Evolutionary conservation across 2,113 vertebrate species (phyloP).

Genomic region (cattle (Bos taurus)): DNA sequence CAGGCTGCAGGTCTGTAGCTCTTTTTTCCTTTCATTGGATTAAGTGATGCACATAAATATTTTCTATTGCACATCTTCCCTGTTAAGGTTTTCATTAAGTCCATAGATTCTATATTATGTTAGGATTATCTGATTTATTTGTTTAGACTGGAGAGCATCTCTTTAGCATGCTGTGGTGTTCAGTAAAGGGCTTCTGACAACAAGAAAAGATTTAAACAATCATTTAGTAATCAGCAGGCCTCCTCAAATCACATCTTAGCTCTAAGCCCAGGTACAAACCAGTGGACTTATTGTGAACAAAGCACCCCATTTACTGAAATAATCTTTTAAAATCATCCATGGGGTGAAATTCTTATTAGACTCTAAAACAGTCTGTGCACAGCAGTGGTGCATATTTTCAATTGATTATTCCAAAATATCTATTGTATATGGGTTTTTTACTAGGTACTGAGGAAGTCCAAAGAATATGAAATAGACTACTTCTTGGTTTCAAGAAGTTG

Average conservation of each 20-base stretch:
- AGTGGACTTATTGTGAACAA: slow-evolving; percentile 61
- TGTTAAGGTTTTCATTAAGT: slow-evolving; percentile 66
- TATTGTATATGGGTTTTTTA: neutral
- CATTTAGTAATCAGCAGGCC: slow-evolving; percentile 79
- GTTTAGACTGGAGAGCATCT: slow-evolving; percentile 71
- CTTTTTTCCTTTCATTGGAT: slow-evolving; percentile 16
- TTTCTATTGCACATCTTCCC: neutral
- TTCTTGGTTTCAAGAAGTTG: slow-evolving; percentile 28
- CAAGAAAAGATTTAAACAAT: slow-evolving; percentile 79
- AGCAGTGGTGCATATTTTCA: slow-evolving; percentile 19
- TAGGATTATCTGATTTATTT: slow-evolving; percentile 74
- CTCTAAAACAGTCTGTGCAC: neutral
- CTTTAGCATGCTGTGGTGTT: slow-evolving; percentile 72
- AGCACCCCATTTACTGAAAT: slow-evolving; percentile 46
- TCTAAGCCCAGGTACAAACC: slow-evolving; percentile 70
- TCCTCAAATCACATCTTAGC: slow-evolving; percentile 55
- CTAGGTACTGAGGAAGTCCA: neutral
- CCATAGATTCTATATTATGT: slow-evolving; percentile 71
- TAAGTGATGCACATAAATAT: slow-evolving; percentile 29
- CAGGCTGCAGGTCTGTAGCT: neutral
- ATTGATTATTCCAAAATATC: slow-evolving; percentile 38
- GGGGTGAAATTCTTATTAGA: slow-evolving; percentile 39
- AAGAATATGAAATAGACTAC: slow-evolving; percentile 27
- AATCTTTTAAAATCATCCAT: slow-evolving; percentile 48
- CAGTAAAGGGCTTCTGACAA: slow-evolving; percentile 69